Base-by-base conservation (phyloP, 1,140 invertebrate species). In the Lysiphlebus fabarum region DNA sequence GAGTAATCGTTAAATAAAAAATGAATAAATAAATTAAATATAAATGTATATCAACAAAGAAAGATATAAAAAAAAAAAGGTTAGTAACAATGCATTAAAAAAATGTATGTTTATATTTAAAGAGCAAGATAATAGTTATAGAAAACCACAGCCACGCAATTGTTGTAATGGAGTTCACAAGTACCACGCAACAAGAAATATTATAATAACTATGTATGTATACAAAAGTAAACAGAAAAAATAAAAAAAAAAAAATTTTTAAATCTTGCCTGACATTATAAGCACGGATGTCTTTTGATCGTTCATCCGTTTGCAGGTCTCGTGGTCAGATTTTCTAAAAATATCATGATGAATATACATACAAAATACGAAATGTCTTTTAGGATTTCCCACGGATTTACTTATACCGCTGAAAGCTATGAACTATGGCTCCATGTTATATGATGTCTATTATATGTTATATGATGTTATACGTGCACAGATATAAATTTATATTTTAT, bases 71-170 rank as follows among this genome's bases (percentile, higher is more conserved):
- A 4, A 26, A 26, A 26, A 26, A 26, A 26, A n/a, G n/a, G 17
- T 26, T 26, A 2, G 17, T 26, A 26, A 26, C 17, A 26, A 26
- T 26, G 17, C 4, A 26, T 26, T 26, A 26, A 26, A 26, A 26
- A 1, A 26, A n/a, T n/a, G n/a, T 26, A 26, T 26, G 3, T 17
- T 2, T 26, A 45, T 44, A 33, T 56, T 56, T 47, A 53, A 56
- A 56, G 54, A 43, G 54, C 54, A 56, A 56, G 54, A 43, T 56
- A 56, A 48, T 44, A 42, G 44, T 47, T 43, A n/a, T n/a, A 47
- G 54, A 33, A 49, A 34, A 56, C 54, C 54, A 44, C 54, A 56
- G 38, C 43, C 54, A 47, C 43, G 34, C 43, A 56, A 56, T 37
- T 26, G 43, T 56, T 47, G 34, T 56, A 56, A 34, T 26, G 17